These are phyloP conservation scores for Trichomalopsis sarcophagae DNA, from an alignment of 1,140 invertebrate genomes.

Conservation along the genomic window DNA sequence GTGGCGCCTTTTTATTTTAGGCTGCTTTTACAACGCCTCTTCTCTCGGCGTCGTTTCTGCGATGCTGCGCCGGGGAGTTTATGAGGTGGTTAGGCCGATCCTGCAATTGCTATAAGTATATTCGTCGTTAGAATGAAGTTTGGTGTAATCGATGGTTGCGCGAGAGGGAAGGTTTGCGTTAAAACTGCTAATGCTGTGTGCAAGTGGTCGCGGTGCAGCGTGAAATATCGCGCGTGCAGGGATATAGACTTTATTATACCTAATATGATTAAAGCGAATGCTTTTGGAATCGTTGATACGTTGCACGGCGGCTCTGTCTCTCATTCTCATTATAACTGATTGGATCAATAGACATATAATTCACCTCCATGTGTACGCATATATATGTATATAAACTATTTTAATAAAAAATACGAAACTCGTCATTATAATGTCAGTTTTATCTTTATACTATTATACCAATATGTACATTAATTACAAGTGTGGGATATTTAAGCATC, in stretches of 20 bases:
- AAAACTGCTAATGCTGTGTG: background rate
- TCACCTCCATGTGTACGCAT: background rate
- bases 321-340: background rate
- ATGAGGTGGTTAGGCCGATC: background rate
- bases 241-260: no score
- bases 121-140: no score
- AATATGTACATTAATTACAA: no score
- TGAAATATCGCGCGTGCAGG: no score
- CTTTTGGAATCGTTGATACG: no score
- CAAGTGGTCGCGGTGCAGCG: background rate
- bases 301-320: background rate
- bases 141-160: no score
- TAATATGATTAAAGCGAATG: no score
- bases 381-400: no score
- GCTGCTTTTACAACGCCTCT: constrained; percentile 30
- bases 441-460: background rate
- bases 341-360: background rate
- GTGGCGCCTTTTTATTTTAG: constrained; percentile 48
- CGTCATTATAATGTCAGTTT: background rate
- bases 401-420: no score
- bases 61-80: background rate
- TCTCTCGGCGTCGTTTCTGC: background rate
- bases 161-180: background rate
- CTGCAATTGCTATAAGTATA: background rate
- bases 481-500: no score